Evolutionary conservation across 2,113 vertebrate species (phyloP), one percentile per base, ranked within the genome.

Genomic region (Rousettus leschenaultii): DNA sequence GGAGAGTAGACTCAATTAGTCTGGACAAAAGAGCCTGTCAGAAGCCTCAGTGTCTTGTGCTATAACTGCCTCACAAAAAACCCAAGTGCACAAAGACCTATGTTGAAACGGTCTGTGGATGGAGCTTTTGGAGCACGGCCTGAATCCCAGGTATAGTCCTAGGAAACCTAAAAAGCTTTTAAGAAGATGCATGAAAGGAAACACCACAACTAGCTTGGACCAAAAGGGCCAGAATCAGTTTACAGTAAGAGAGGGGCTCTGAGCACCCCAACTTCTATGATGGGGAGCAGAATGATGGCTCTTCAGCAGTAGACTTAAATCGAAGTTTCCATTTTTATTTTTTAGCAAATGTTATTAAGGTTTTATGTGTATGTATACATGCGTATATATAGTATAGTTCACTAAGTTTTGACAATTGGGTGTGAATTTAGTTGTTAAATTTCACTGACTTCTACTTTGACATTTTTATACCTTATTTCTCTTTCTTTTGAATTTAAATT

Each of bases 31-130:
- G 1, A 0, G 4, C 38, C 28, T 53, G 30, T 2, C 43, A 30
- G 61, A 7, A 61, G 26, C 14, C 0, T 7, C 14, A n/a, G 19
- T 5, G 24, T 10, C 0, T 2, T 26, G 43, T 7, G 38, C 48
- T 8, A 15, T 22, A 7, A 28, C 28, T 33, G 22, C 15, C 18
- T 26, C 10, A 33, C 13, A 30, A 0, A 11, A 35, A 24, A 43
- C 38, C 5, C 19, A 16, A 18, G 3, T 33, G 5, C 14, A 2
- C 33, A 40, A 70, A 6, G 5, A 10, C 6, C 4, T 13, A 13
- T 7, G 7, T 35, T 28, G 26, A 28, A 55, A 85, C 5, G 8
- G 63, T 48, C 18, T 38, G 35, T 12, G 24, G 4, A 21, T 4
- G 18, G 15, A 24, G 2, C 3, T 61, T 35, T 40, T 45, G 30